These are phyloP conservation scores for Helleia helle DNA, from an alignment of 2,888 invertebrate species.

Conservation along the genomic window DNA sequence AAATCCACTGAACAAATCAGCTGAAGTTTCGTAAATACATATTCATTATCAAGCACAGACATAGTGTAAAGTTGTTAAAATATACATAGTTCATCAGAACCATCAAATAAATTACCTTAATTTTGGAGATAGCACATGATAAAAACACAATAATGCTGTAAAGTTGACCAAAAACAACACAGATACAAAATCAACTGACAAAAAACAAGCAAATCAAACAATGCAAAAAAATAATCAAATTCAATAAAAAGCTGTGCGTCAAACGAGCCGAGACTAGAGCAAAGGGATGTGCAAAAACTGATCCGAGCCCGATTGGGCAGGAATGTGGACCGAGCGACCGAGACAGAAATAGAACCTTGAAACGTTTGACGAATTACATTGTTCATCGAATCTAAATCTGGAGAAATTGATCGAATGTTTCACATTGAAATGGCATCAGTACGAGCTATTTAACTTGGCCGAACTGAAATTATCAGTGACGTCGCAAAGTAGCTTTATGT, in stretches of 20 bases:
- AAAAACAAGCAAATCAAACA: constrained; percentile 21
- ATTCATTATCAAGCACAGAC: too few species aligned
- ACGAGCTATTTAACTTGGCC: too few species aligned
- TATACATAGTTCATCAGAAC: too few species aligned
- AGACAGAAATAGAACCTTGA: constrained; percentile 24
- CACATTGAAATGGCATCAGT: not conserved
- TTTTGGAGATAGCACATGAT: too few species aligned
- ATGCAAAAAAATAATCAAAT: constrained; percentile 12
- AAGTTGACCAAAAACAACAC: too few species aligned
- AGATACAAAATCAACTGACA: constrained; percentile 36
- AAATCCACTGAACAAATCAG: too few species aligned
- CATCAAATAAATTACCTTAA: too few species aligned
- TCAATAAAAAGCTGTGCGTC: constrained; percentile 45
- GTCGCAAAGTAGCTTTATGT: too few species aligned
- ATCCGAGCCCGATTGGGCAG: constrained; percentile 40
- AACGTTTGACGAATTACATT: constrained; percentile 13
- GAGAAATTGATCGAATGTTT: not conserved
- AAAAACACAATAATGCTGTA: too few species aligned
- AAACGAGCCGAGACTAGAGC: constrained; percentile 48
- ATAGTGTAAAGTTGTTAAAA: too few species aligned
- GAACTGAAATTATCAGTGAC: too few species aligned
- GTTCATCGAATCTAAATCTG: not conserved
- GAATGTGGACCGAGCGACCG: constrained; percentile 54
- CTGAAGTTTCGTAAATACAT: too few species aligned
- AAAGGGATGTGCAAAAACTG: constrained; percentile 61